Evolutionary conservation across 1,140 invertebrate genomes (phyloP), one percentile per base, ranked within the genome.

Genomic region (Tachypleus tridentatus): DNA sequence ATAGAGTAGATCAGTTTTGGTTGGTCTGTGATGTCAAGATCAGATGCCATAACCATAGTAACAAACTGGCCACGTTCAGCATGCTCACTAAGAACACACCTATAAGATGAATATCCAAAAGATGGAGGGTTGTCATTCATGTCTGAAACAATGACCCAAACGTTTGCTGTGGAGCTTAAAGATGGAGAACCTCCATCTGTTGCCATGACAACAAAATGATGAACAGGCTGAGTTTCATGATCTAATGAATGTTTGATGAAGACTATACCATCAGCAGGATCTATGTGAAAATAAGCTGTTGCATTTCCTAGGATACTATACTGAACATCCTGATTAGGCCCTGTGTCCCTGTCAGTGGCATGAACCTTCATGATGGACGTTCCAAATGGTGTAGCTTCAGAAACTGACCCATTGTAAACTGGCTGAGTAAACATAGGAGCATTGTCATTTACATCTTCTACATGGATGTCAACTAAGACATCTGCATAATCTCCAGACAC

Each of bases 391-490:
- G 85, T 86, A 74, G 93, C 91, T 79, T 93, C 91, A 67, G 78
- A 77, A 4, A 92, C 80, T 10, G 77, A 76, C 58, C 91, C 79
- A 49, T 57, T 60, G 8, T 85, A 83, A 58, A 65, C 62, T 6
- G 77, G 75, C 3, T 87, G 85, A 2, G 80, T 84, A 76, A 94
- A 95, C 58, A 91, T 82, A 3, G 92, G 91, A 65, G 84, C 84
- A 79, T 75, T 73, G 78, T 95, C 92, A 72, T 95, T 95, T 5
- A 91, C 86, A 75, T 95, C 92, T 77, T 94, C 91, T 2, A 95
- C 83, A 0, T 85, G 85, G 8, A 95, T 84, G 73, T 89, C 86
- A 3, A 93, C 86, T 6, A 86, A 82, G 5, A 92, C 87, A 78
- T 94, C 91, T 48, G 91, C 87, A 73, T 83, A 87, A n/a, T 89